phyloP scores from a whole-genome alignment of 2,888 invertebrate species.

The Unio delphinus region DNA sequence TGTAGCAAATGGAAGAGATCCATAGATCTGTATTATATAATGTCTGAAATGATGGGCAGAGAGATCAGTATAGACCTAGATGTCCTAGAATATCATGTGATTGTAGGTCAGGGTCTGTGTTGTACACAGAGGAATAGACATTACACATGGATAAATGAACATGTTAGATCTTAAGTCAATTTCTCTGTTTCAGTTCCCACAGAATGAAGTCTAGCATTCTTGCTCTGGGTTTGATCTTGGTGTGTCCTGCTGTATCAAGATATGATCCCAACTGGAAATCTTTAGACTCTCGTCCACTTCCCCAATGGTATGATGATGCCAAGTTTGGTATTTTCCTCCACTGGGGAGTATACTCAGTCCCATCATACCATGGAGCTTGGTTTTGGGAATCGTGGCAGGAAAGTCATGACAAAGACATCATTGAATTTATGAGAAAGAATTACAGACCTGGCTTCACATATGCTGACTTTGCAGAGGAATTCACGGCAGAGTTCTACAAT shows the following conservation, averaged over 20 bases:
- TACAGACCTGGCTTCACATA: conserved; percentile 89
- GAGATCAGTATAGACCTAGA: too few relatives aligned
- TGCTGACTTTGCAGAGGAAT: conserved; percentile 89
- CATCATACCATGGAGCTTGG: conserved; percentile 79
- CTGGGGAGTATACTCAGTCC: conserved; percentile 71
- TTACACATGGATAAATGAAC: too few relatives aligned
- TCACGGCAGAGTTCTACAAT: conserved; percentile 89
- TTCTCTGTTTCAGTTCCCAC: too few relatives aligned
- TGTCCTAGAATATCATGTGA: too few relatives aligned
- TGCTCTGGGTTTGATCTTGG: background rate
- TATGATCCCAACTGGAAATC: conserved; percentile 66
- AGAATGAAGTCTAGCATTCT: too few relatives aligned
- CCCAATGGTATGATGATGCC: conserved; percentile 70
- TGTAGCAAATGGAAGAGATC: too few relatives aligned
- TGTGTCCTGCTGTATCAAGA: background rate
- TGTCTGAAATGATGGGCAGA: too few relatives aligned
- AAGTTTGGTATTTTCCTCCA: conserved; percentile 72
- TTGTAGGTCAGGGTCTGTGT: too few relatives aligned
- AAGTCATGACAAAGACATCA: conserved; percentile 62
- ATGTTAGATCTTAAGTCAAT: too few relatives aligned
- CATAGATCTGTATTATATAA: too few relatives aligned
- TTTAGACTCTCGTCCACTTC: conserved; percentile 68
- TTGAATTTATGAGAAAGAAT: conserved; percentile 82
- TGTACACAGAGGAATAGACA: too few relatives aligned
- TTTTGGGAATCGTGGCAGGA: conserved; percentile 87